Evolutionary conservation across 2,113 vertebrate species (phyloP).

Genomic region (Eleginops maclovinus): DNA sequence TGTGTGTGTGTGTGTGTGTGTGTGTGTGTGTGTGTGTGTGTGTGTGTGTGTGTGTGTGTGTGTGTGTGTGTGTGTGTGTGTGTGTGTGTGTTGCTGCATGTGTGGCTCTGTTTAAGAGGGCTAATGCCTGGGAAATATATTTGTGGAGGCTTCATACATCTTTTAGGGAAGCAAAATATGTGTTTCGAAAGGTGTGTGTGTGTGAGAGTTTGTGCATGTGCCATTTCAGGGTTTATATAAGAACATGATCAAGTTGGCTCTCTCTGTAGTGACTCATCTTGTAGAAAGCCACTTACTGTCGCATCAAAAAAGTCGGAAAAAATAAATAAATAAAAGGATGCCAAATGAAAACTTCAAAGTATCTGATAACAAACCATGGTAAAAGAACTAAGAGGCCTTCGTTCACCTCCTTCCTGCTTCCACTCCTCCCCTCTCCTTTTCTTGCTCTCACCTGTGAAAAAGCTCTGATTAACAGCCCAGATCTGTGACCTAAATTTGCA

Average conservation of each 20-base stretch:
- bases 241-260: slow-evolving; percentile 35
- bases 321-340: slow-evolving; percentile 30
- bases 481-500: slow-evolving; percentile 68
- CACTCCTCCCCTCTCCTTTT: slow-evolving; percentile 33
- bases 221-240: slow-evolving; percentile 9
- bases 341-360: slow-evolving; percentile 56
- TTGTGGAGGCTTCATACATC: background rate
- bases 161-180: slow-evolving; percentile 10
- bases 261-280: slow-evolving; percentile 43
- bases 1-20: background rate
- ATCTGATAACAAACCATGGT: slow-evolving; percentile 54
- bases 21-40: background rate
- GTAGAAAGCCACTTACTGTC: slow-evolving; percentile 43
- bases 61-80: background rate
- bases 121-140: no score
- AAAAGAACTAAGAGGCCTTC: slow-evolving; percentile 42
- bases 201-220: slow-evolving; percentile 1
- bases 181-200: background rate
- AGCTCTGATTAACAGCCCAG: slow-evolving; percentile 60
- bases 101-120: background rate
- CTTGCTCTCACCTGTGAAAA: slow-evolving; percentile 63
- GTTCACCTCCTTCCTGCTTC: slow-evolving; percentile 50
- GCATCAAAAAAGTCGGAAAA: slow-evolving; percentile 38
- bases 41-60: background rate
- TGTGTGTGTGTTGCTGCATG: background rate